Percentiles rank a stretch among this genome's conserved stretches.
phyloP scores from a whole-genome alignment of 2,797 vertebrate genomes.

The Heliangelus exortis region DNA sequence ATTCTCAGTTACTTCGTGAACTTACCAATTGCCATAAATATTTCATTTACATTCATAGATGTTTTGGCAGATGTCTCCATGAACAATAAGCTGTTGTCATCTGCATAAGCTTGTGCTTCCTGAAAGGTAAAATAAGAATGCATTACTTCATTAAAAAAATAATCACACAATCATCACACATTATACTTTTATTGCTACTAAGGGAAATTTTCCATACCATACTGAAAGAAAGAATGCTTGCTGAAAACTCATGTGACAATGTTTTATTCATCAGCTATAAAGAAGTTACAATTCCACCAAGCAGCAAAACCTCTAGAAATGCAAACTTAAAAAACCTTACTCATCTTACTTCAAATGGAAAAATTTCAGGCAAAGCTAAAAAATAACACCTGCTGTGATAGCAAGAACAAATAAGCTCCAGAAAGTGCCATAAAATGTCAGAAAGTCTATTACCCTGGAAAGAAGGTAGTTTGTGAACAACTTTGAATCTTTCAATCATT shows the following conservation, averaged over 20 bases:
- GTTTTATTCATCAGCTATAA: neutral
- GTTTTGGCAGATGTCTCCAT: slow-evolving; percentile 99
- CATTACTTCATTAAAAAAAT: neutral
- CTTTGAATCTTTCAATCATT: neutral
- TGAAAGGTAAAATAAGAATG: slow-evolving; percentile 61
- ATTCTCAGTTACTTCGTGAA: neutral
- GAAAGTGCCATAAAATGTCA: neutral
- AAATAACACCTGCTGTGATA: neutral
- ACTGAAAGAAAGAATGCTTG: neutral
- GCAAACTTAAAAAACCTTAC: neutral
- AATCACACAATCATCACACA: neutral
- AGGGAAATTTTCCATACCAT: neutral
- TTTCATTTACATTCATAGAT: slow-evolving; percentile 99
- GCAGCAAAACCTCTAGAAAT: neutral
- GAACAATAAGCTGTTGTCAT: slow-evolving; percentile 99
- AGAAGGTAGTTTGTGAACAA: neutral
- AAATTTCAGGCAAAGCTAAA: neutral
- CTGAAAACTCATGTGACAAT: neutral
- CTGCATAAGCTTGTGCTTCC: slow-evolving; percentile 98
- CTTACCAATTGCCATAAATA: slow-evolving; percentile 99
- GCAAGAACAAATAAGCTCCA: neutral
- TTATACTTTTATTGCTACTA: neutral
- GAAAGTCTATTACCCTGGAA: neutral
- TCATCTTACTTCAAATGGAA: neutral
- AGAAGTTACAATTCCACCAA: neutral